Percentiles rank a stretch among this genome's conserved stretches.
Evolutionary conservation across 2,113 vertebrate species (phyloP).

Genomic region (Nymphicus hollandicus): DNA sequence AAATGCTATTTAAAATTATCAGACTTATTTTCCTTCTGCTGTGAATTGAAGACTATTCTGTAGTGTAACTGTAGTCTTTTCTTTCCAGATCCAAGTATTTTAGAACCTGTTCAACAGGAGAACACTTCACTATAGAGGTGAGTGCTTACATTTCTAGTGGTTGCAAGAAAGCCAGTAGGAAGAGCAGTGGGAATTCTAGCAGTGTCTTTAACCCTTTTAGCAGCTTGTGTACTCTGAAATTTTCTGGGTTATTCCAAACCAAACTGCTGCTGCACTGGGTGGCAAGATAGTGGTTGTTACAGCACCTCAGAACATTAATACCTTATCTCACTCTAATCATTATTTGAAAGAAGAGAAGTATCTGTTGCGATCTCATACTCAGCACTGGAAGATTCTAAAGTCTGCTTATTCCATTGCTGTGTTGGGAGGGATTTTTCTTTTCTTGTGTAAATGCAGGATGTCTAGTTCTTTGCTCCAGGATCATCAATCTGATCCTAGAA

Average conservation of each 20-base stretch:
- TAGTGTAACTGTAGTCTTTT: conserved; percentile 8
- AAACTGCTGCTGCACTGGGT: not conserved
- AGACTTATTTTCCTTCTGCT: not conserved
- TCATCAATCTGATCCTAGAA: not conserved
- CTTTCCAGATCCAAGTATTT: conserved; percentile 83
- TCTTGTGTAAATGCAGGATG: not conserved
- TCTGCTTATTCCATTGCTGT: not conserved
- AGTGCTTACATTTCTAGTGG: not conserved
- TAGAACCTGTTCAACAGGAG: conserved; percentile 76
- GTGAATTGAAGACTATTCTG: not conserved
- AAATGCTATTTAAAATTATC: not conserved
- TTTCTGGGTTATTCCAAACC: not conserved
- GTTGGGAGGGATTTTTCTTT: not conserved
- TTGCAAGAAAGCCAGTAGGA: not conserved
- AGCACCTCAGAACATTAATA: not conserved
- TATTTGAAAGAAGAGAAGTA: not conserved
- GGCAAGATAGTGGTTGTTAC: not conserved
- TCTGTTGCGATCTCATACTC: not conserved
- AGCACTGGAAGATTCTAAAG: not conserved
- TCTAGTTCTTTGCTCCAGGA: not conserved
- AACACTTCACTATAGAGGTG: conserved; percentile 84
- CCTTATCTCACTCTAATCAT: not conserved
- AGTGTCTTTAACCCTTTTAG: not conserved
- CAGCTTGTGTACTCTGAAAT: not conserved
- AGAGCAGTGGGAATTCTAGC: not conserved